Base-by-base conservation (phyloP, 2,888 invertebrate species). In the Pimpla rufipes region DNA sequence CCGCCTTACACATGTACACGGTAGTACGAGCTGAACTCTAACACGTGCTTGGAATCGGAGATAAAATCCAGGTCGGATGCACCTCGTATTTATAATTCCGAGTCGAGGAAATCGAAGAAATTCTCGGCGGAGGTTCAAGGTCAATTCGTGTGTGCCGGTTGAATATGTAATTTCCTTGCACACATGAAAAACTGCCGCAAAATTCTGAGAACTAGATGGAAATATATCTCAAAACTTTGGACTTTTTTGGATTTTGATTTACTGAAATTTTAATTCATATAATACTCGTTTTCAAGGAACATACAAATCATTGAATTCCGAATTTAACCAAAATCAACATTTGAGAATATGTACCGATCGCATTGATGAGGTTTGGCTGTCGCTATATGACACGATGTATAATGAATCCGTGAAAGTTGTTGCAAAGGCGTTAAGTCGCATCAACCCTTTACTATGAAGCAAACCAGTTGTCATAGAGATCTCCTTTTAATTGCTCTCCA, bases 31-130 rank as follows among this genome's bases (percentile, higher is more conserved):
- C 42, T 55, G 29, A n/a, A 42, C 45, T 21, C 50, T 4, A 64
- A 75, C 74, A 40, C 79, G 79, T 83, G 83, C 52, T 23, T 52
- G 29, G 76, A 79, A 23, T 73, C 8, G 73, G 40, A 52, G 40
- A 68, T 57, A n/a, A 75, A 78, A 85, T 78, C 37, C 77, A 74
- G 84, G 84, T 77, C 80, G 85, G 57, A 81, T 85, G 83, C 71
- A 71, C 45, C 62, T 68, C 73, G 79, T 64, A 68, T 77, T 77
- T 57, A 76, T 79, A 79, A 79, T 79, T 79, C 42, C 45, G 4
- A 67, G 37, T 71, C 66, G 52, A 67, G 67, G 52, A 76, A 79
- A 79, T 83, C 45, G 71, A 76, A 68, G 50, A 68, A 79, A 59
- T 52, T 71, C 57, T 45, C n/a, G 47, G 47, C 55, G 47, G 71